phyloP scores from a whole-genome alignment of 1,140 invertebrate genomes.

The Drosophila asahinai region DNA sequence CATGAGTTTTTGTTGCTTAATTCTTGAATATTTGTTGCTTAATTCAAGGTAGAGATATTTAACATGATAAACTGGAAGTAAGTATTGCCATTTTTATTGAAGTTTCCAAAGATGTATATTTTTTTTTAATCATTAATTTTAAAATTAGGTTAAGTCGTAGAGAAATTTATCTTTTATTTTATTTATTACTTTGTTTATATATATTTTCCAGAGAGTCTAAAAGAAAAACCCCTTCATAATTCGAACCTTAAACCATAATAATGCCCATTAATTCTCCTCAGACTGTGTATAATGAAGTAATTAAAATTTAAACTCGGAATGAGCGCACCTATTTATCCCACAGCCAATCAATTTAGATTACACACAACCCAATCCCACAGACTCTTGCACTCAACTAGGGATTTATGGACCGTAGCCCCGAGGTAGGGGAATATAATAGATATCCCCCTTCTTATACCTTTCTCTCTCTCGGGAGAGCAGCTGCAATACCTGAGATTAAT shows the following conservation, averaged over 20 bases:
- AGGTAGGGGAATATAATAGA: neutral
- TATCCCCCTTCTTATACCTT: conserved; percentile 8
- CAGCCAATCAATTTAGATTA: conserved; percentile 61
- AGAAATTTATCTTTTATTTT: neutral
- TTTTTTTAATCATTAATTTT: too few relatives aligned
- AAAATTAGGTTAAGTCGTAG: too few relatives aligned
- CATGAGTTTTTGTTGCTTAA: conserved; percentile 1
- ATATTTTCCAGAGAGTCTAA: neutral
- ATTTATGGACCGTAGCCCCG: conserved; percentile 18
- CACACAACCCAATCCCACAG: conserved; percentile 20
- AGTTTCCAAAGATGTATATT: too few relatives aligned
- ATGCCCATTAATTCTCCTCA: conserved; percentile 12
- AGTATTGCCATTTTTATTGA: too few relatives aligned
- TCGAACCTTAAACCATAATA: neutral
- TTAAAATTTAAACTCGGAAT: conserved; percentile 43
- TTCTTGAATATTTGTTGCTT: neutral
- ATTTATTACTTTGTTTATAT: neutral
- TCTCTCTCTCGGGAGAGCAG: conserved; percentile 17
- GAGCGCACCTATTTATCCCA: conserved; percentile 5
- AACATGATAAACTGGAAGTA: too few relatives aligned
- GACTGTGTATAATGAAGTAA: conserved; percentile 60
- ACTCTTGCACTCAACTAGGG: conserved; percentile 19
- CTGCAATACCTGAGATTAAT: conserved; percentile 70
- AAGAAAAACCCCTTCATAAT: neutral
- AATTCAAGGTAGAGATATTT: neutral